Evolutionary conservation across 1,140 invertebrate species (phyloP).

Genomic region (Ceratitis capitata): DNA sequence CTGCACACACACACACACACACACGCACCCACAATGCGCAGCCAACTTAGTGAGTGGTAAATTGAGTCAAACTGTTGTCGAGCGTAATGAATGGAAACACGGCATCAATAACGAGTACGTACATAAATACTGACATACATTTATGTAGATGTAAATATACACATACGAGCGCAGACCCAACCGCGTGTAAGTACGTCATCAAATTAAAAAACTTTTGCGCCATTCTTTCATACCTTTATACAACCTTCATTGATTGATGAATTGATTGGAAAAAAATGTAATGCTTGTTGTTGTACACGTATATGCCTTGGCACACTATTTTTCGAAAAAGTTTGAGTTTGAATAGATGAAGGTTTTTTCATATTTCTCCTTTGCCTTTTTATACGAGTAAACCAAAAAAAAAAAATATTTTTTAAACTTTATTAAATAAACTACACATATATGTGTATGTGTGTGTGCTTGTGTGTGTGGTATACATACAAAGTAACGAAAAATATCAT

Average conservation of each 20-base stretch:
- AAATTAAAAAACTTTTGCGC: constrained; percentile 15
- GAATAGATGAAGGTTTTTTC: neutral
- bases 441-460: neutral
- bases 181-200: neutral
- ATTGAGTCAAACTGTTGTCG: neutral
- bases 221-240: neutral
- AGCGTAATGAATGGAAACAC: neutral
- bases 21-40: neutral
- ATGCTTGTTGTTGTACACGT: neutral
- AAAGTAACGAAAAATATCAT: neutral
- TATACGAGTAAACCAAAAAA: too few relatives aligned
- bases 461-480: too few relatives aligned
- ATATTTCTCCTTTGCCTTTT: neutral
- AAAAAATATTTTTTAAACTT: too few relatives aligned
- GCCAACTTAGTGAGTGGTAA: neutral
- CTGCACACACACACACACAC: too few relatives aligned
- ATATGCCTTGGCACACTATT: neutral
- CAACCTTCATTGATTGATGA: neutral
- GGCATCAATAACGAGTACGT: neutral
- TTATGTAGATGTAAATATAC: neutral
- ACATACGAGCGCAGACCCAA: neutral
- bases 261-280: constrained; percentile 25
- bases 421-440: too few relatives aligned
- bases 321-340: neutral
- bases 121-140: neutral